These are phyloP conservation scores for Sycophila texana DNA, from an alignment of 2,888 invertebrate genomes.

Conservation along the genomic window DNA sequence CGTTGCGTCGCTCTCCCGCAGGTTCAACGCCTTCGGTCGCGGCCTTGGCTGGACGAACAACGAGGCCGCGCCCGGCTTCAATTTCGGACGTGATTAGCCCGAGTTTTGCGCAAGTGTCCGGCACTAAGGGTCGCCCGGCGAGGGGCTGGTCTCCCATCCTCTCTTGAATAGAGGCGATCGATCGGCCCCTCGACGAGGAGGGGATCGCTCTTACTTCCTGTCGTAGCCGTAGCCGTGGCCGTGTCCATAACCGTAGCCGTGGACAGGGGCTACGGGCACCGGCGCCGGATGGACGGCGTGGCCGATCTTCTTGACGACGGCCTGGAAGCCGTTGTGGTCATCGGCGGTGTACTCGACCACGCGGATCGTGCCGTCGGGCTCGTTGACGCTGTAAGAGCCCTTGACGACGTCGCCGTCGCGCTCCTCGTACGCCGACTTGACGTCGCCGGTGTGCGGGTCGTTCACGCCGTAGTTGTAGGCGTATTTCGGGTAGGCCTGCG, in stretches of 20 bases:
- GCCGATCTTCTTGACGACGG: constrained; percentile 73
- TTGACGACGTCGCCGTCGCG: constrained; percentile 74
- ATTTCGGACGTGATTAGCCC: too few relatives aligned
- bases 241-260: constrained; percentile 3
- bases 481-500: constrained; percentile 71
- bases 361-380: constrained; percentile 73
- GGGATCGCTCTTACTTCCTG: constrained; percentile 22
- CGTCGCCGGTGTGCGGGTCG: constrained; percentile 73
- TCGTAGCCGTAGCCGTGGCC: constrained; percentile 44
- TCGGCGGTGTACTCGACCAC: constrained; percentile 74
- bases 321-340: constrained; percentile 73
- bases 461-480: constrained; percentile 73
- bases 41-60: too few relatives aligned
- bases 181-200: too few relatives aligned
- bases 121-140: not conserved
- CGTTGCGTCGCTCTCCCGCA: not conserved
- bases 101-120: not conserved
- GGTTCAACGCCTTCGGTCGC: too few relatives aligned
- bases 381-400: constrained; percentile 73
- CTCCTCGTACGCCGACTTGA: constrained; percentile 72
- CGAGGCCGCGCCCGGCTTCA: too few relatives aligned
- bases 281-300: constrained; percentile 70
- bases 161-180: not conserved
- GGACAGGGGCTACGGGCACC: constrained; percentile 31
- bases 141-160: not conserved